Conservation (phyloP, 2,797 vertebrate species). For the Peromyscus attwateri region DNA sequence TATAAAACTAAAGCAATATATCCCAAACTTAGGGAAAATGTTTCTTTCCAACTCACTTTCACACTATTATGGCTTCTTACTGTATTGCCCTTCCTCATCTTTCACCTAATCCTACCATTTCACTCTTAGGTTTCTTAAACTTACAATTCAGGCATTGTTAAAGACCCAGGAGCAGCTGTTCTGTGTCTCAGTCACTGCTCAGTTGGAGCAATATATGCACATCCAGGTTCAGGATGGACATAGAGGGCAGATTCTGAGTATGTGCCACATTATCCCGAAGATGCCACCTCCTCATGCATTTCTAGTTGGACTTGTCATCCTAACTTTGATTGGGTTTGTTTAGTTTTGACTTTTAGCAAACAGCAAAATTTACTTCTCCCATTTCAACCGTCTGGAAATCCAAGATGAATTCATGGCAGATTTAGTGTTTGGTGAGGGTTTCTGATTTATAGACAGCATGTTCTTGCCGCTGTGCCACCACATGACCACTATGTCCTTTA, state of each 20-base stretch:
- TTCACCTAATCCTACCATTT: conserved; percentile 42
- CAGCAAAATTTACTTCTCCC: background rate
- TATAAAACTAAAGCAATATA: conserved; percentile 77
- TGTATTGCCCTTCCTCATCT: conserved; percentile 28
- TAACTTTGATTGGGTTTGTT: no score
- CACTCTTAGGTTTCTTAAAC: background rate
- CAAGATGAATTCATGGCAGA: background rate
- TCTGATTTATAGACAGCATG: background rate
- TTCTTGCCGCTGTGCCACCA: background rate
- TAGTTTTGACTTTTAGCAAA: background rate
- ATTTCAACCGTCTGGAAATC: background rate
- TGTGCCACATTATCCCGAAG: background rate
- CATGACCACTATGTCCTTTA: background rate
- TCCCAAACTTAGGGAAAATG: conserved; percentile 76
- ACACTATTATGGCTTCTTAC: conserved; percentile 59
- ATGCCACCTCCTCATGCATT: background rate
- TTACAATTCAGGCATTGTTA: background rate
- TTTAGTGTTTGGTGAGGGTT: background rate
- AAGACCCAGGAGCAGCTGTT: background rate
- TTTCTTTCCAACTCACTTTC: conserved; percentile 68
- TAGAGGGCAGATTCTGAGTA: background rate
- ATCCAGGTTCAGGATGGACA: background rate
- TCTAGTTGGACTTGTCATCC: background rate
- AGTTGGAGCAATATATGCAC: background rate
- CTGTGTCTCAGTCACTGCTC: background rate